Evolutionary conservation across 2,113 vertebrate genomes (phyloP).

Genomic region (Zingel zingel): DNA sequence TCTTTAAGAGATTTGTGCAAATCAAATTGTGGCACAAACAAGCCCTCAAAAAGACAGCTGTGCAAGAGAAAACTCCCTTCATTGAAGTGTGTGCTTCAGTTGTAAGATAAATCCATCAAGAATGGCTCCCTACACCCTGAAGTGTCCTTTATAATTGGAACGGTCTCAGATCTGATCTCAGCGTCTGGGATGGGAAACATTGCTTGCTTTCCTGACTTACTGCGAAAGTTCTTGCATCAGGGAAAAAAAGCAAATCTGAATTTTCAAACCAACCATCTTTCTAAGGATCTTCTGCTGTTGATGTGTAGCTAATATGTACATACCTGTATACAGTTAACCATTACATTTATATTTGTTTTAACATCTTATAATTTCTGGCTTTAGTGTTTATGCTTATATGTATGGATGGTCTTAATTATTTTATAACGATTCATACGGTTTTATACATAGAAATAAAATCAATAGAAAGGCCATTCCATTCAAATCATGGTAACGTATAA

Average conservation of each 20-base stretch:
- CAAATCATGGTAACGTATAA: too few species aligned
- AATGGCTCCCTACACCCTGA: conserved; percentile 16
- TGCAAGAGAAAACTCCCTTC: conserved; percentile 1
- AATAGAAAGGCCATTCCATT: too few species aligned
- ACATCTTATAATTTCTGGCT: too few species aligned
- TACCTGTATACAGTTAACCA: background rate
- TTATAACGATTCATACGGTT: too few species aligned
- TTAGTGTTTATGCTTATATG: too few species aligned
- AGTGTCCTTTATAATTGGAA: conserved; percentile 47
- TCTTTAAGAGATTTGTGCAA: background rate
- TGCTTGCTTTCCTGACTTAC: conserved; percentile 5
- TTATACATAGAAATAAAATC: too few species aligned
- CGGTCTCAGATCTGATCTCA: conserved; percentile 37
- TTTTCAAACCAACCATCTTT: background rate
- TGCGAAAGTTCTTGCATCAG: conserved; percentile 26
- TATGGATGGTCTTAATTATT: too few species aligned
- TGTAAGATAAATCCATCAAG: conserved; percentile 8
- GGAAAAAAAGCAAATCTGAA: conserved; percentile 7
- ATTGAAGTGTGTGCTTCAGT: conserved; percentile 20
- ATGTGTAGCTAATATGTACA: background rate
- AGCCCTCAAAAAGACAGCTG: background rate
- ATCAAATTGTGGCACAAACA: conserved; percentile 25
- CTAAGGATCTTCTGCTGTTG: background rate
- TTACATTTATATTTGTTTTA: too few species aligned
- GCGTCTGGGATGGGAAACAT: conserved; percentile 15